phyloP scores from a whole-genome alignment of 1,140 invertebrate species.

The Platyscapa corneri region DNA sequence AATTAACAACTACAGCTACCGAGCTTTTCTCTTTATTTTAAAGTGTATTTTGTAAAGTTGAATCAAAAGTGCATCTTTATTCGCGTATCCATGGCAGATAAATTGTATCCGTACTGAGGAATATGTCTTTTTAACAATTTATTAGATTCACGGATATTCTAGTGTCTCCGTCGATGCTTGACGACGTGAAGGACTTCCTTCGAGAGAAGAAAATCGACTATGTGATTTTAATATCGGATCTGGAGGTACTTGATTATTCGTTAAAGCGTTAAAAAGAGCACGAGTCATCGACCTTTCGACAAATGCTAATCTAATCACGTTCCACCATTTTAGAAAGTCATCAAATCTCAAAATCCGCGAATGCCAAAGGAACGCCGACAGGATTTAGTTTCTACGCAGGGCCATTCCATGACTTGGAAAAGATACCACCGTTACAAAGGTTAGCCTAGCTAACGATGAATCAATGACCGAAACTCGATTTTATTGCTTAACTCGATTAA shows the following conservation, averaged over 20 bases:
- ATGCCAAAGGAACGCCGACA: constrained; percentile 77
- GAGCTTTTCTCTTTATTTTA: too few relatives aligned
- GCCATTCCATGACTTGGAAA: constrained; percentile 88
- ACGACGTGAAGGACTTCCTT: constrained; percentile 79
- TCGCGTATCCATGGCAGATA: too few relatives aligned
- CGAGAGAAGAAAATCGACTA: constrained; percentile 79
- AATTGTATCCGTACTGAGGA: too few relatives aligned
- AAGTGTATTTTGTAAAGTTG: too few relatives aligned
- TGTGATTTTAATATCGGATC: constrained; percentile 82
- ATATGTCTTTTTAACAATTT: not conserved
- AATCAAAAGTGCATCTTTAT: too few relatives aligned
- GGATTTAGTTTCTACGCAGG: constrained; percentile 74
- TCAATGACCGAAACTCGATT: too few relatives aligned
- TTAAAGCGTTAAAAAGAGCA: not conserved
- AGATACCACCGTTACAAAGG: constrained; percentile 81
- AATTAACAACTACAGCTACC: too few relatives aligned
- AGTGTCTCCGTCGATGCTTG: constrained; percentile 79
- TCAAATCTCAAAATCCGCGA: constrained; percentile 79
- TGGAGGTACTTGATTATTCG: constrained; percentile 75
- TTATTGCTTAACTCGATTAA: not conserved
- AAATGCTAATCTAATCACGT: not conserved
- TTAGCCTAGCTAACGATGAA: constrained; percentile 53
- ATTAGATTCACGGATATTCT: constrained; percentile 82
- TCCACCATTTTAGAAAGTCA: constrained; percentile 75
- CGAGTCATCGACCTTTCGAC: not conserved